A percentile compares a stretch with the other conserved stretches of the same genome.
phyloP scores from a whole-genome alignment of 2,113 vertebrate genomes.

The Acanthochromis polyacanthus region DNA sequence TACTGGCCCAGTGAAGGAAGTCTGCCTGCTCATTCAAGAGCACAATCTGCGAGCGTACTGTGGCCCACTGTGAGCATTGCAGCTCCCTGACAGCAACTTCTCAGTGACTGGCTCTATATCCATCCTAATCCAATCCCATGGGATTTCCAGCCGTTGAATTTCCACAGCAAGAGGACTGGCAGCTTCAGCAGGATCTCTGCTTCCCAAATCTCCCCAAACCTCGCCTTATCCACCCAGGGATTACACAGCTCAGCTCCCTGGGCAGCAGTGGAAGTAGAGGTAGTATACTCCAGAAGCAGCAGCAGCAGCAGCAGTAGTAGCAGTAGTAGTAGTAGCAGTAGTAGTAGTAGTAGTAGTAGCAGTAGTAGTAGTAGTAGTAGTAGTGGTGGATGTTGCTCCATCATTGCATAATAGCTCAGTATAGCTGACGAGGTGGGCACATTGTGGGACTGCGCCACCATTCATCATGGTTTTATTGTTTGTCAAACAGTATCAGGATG shows the following conservation, averaged over 20 bases:
- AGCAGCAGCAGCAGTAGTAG: too few relatives aligned
- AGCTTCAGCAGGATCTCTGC: conserved; percentile 76
- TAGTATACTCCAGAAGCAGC: conserved; percentile 39
- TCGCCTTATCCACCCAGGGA: conserved; percentile 69
- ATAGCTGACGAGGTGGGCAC: conserved; percentile 60
- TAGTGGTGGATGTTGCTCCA: conserved; percentile 55
- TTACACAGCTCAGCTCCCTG: conserved; percentile 78
- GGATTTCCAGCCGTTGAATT: conserved; percentile 77
- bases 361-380: conserved; percentile 18
- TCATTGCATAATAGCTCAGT: conserved; percentile 62
- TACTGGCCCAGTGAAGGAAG: conserved; percentile 44
- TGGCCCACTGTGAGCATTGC: conserved; percentile 55
- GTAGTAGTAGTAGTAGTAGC: conserved; percentile 1
- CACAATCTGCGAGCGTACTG: conserved; percentile 42
- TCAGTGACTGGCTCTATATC: conserved; percentile 78
- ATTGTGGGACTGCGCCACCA: conserved; percentile 64
- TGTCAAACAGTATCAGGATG: conserved; percentile 69
- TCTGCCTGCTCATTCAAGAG: conserved; percentile 57
- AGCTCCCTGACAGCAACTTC: conserved; percentile 72
- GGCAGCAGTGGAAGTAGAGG: conserved; percentile 54
- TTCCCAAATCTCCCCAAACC: conserved; percentile 77
- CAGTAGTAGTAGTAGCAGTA: background rate
- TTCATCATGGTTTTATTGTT: conserved; percentile 76
- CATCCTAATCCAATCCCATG: conserved; percentile 82
- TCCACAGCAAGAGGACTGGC: conserved; percentile 76